Evolutionary conservation across 2,888 invertebrate genomes (phyloP).

Genomic region (Tubulanus polymorphus): DNA sequence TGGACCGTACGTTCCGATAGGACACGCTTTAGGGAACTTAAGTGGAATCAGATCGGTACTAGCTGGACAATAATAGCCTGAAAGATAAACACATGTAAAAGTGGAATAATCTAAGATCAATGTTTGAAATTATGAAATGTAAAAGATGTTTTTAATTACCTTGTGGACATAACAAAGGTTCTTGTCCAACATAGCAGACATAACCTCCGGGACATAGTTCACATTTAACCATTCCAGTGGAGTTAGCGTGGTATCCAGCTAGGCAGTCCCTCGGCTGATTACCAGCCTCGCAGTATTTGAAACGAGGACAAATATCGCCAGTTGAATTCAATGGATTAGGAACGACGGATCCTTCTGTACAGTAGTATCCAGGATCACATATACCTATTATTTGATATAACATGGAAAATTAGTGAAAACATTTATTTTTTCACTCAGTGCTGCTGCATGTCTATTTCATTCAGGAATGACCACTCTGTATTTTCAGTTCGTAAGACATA

Average conservation of each 20-base stretch:
- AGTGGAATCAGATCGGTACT: conserved; percentile 28
- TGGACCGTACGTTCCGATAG: conserved; percentile 37
- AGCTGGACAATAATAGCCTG: conserved; percentile 38
- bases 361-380: conserved; percentile 44
- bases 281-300: conserved; percentile 36
- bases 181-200: conserved; percentile 36
- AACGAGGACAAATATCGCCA: conserved; percentile 41
- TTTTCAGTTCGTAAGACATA: too few species aligned
- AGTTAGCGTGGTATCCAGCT: conserved; percentile 42
- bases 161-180: conserved; percentile 38
- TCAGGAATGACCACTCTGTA: conserved; percentile 11
- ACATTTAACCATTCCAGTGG: conserved; percentile 37
- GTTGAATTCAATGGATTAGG: conserved; percentile 30
- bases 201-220: conserved; percentile 39
- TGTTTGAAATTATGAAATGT: background rate
- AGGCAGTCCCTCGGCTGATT: conserved; percentile 31
- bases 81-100: conserved; percentile 11
- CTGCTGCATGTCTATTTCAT: background rate
- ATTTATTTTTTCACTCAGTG: conserved; percentile 1
- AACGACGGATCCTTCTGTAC: conserved; percentile 37
- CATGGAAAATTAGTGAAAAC: too few species aligned
- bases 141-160: conserved; percentile 24
- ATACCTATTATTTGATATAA: too few species aligned
- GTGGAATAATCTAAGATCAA: background rate
- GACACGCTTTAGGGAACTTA: conserved; percentile 32